These are phyloP conservation scores for Apoda limacodes DNA, from an alignment of 2,888 invertebrate species.

Conservation along the genomic window DNA sequence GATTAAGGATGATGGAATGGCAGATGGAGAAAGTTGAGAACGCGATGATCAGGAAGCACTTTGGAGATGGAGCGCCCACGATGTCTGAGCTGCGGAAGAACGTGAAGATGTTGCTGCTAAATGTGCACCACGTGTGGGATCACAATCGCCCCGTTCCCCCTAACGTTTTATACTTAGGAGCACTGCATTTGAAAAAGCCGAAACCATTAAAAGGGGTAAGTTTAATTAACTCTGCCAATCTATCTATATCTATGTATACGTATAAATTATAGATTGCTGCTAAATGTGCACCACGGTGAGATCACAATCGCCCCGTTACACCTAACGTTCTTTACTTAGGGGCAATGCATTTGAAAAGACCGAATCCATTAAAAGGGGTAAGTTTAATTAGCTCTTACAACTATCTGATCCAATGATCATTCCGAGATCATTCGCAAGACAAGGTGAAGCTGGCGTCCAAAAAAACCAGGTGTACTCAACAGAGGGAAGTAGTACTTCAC, in stretches of 20 bases:
- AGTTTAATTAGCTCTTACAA: too few species aligned
- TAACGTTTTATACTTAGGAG: conserved; percentile 42
- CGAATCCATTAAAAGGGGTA: too few species aligned
- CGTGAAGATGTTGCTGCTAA: conserved; percentile 44
- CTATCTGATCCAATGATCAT: too few species aligned
- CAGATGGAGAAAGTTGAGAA: conserved; percentile 15
- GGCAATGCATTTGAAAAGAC: conserved; percentile 46
- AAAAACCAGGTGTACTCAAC: too few species aligned
- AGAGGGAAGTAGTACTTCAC: too few species aligned
- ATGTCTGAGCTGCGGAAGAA: conserved; percentile 25
- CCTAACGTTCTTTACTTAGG: conserved; percentile 46
- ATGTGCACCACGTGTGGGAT: conserved; percentile 41
- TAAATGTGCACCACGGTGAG: conserved; percentile 44
- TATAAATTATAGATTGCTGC: too few species aligned
- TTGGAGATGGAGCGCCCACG: conserved; percentile 26
- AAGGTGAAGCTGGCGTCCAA: too few species aligned
- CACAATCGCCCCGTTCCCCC: conserved; percentile 43
- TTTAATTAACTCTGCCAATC: too few species aligned
- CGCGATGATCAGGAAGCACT: conserved; percentile 20
- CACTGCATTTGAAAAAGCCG: too few species aligned
- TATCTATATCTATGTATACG: too few species aligned
- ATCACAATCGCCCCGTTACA: conserved; percentile 38
- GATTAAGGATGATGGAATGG: conserved; percentile 3
- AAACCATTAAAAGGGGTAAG: too few species aligned
- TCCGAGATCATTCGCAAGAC: too few species aligned